Percentiles rank a stretch among this genome's conserved stretches.
These are phyloP conservation scores for Petrolisthes manimaculis DNA, from an alignment of 2,888 invertebrate genomes.

Conservation along the genomic window DNA sequence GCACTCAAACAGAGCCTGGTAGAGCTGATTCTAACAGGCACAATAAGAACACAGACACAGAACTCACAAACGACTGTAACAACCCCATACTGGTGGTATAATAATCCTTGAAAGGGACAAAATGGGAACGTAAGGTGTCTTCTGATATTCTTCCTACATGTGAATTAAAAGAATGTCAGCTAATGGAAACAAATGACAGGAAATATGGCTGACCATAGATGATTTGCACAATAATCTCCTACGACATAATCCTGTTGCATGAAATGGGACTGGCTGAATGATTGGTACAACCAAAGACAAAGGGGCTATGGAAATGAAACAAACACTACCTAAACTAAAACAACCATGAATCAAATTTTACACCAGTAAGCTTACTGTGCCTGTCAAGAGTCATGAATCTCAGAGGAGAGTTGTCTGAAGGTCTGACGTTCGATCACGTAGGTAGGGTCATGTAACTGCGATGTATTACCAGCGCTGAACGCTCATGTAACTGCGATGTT, in stretches of 20 bases:
- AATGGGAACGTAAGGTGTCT: too few relatives aligned
- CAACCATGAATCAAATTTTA: slow-evolving; percentile 58
- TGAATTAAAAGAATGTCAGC: too few relatives aligned
- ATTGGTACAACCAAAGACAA: slow-evolving; percentile 34
- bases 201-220: slow-evolving; percentile 43
- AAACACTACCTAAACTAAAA: slow-evolving; percentile 55
- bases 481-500: slow-evolving; percentile 65
- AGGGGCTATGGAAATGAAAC: slow-evolving; percentile 32
- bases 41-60: slow-evolving; percentile 46
- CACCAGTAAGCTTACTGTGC: slow-evolving; percentile 65
- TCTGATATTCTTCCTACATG: too few relatives aligned
- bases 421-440: slow-evolving; percentile 65
- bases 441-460: slow-evolving; percentile 65
- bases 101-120: too few relatives aligned
- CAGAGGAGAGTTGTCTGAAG: slow-evolving; percentile 65
- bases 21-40: slow-evolving; percentile 43
- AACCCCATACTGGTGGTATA: background rate
- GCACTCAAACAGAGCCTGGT: slow-evolving; percentile 52
- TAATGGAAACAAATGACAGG: background rate
- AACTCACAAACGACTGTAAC: slow-evolving; percentile 36
- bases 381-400: slow-evolving; percentile 63
- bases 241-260: slow-evolving; percentile 34
- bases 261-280: slow-evolving; percentile 61
- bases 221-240: slow-evolving; percentile 52
- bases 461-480: slow-evolving; percentile 63